A percentile compares a stretch with the other conserved stretches of the same genome.
phyloP scores from a whole-genome alignment of 2,797 vertebrate species.

The Pipistrellus pipistrellus region DNA sequence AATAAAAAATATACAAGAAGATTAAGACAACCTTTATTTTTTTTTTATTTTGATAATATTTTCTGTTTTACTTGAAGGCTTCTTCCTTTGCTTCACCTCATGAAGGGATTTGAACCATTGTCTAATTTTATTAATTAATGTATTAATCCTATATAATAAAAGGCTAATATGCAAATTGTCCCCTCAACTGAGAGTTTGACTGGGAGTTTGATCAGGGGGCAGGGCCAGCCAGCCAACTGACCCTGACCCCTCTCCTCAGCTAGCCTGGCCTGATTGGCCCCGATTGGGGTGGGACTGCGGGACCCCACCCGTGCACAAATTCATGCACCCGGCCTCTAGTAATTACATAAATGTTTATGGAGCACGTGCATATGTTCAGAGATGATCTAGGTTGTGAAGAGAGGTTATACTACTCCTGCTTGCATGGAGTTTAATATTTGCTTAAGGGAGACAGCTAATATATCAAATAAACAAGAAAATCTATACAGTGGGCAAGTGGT shows the following conservation, averaged over 20 bases:
- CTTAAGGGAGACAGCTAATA: neutral
- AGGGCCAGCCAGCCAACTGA: too few relatives aligned
- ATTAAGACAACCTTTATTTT: neutral
- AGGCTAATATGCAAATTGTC: too few relatives aligned
- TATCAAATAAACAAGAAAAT: neutral
- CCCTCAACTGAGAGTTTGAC: too few relatives aligned
- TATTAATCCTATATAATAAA: neutral
- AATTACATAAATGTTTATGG: neutral
- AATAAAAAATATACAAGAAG: neutral
- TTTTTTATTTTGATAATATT: neutral
- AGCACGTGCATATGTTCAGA: neutral
- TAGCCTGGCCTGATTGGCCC: too few relatives aligned
- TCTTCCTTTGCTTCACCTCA: neutral
- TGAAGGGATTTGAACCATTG: neutral
- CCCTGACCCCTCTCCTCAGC: too few relatives aligned
- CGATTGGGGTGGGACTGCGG: too few relatives aligned
- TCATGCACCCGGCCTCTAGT: too few relatives aligned
- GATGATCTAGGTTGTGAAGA: neutral
- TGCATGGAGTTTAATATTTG: neutral
- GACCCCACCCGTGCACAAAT: too few relatives aligned
- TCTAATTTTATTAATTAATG: conserved; percentile 26
- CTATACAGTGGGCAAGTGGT: neutral
- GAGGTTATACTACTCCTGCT: neutral
- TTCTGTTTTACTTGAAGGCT: neutral
- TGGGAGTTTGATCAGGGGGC: too few relatives aligned